Percentiles rank a stretch among this genome's conserved stretches.
phyloP scores from a whole-genome alignment of 2,888 invertebrate genomes.

The Furcula furcula region DNA sequence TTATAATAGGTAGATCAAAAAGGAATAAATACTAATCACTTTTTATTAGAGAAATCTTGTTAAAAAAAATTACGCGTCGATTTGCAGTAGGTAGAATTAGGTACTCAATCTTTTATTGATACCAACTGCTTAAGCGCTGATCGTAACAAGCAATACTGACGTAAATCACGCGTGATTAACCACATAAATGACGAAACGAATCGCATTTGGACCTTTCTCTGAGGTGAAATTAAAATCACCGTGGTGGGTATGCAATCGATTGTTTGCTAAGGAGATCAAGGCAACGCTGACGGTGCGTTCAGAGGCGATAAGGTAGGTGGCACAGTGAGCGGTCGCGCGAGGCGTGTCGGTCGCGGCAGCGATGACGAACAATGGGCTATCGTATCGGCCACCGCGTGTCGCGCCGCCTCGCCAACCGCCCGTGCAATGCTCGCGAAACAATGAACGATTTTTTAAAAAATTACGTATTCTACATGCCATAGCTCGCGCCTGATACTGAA shows the following conservation, averaged over 20 bases:
- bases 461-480: too few relatives aligned
- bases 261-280: slow-evolving; percentile 72
- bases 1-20: too few relatives aligned
- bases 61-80: neutral
- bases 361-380: slow-evolving; percentile 73
- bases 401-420: slow-evolving; percentile 27
- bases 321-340: slow-evolving; percentile 64
- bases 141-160: slow-evolving; percentile 19
- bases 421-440: slow-evolving; percentile 30
- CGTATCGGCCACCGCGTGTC: slow-evolving; percentile 50
- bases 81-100: neutral
- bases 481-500: too few relatives aligned
- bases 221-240: slow-evolving; percentile 51
- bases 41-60: neutral
- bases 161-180: slow-evolving; percentile 33
- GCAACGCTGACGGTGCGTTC: slow-evolving; percentile 54
- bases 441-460: slow-evolving; percentile 23
- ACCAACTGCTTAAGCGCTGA: slow-evolving; percentile 6
- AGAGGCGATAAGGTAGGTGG: slow-evolving; percentile 68
- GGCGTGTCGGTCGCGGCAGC: slow-evolving; percentile 73
- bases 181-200: slow-evolving; percentile 30
- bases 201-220: slow-evolving; percentile 26
- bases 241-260: slow-evolving; percentile 65
- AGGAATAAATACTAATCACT: neutral
- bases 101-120: slow-evolving; percentile 16